These are phyloP conservation scores for Enteromius unitaeniatus DNA, from an alignment of 2,797 vertebrate species.

Conservation along the genomic window DNA sequence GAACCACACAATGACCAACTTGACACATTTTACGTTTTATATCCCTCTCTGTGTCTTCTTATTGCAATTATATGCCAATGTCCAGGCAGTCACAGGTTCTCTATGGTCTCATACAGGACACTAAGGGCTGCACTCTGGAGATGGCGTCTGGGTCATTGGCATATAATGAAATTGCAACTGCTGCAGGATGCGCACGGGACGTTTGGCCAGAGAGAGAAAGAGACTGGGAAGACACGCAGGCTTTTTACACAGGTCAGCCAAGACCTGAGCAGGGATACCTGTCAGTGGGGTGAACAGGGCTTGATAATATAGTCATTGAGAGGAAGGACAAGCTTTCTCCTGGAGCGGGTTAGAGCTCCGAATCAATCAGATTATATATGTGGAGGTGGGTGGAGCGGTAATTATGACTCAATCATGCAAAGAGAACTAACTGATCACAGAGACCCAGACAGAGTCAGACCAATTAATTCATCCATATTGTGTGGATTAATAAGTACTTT, in stretches of 20 bases:
- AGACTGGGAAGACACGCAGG: constrained; percentile 74
- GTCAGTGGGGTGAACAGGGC: constrained; percentile 36
- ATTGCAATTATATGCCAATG: constrained; percentile 76
- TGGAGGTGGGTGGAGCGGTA: constrained; percentile 2
- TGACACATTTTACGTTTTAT: constrained; percentile 46
- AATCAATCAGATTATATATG: constrained; percentile 30
- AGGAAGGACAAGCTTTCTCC: constrained; percentile 11
- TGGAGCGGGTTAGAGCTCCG: constrained; percentile 15
- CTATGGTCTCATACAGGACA: constrained; percentile 74
- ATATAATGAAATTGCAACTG: constrained; percentile 76
- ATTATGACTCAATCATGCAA: constrained; percentile 35
- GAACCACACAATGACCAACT: constrained; percentile 54
- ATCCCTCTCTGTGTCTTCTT: constrained; percentile 54
- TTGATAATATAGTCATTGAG: neutral
- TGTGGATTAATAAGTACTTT: constrained; percentile 24
- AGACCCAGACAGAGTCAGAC: constrained; percentile 15
- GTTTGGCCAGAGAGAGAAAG: constrained; percentile 75
- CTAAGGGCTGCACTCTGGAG: constrained; percentile 73
- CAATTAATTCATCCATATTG: constrained; percentile 37
- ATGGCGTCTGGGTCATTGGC: constrained; percentile 78
- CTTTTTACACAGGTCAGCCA: constrained; percentile 78
- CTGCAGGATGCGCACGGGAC: constrained; percentile 73
- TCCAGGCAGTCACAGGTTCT: constrained; percentile 67
- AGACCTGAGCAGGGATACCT: constrained; percentile 63
- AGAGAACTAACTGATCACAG: constrained; percentile 24